phyloP scores from a whole-genome alignment of 1,140 invertebrate genomes.

The Brachionus angularis region DNA sequence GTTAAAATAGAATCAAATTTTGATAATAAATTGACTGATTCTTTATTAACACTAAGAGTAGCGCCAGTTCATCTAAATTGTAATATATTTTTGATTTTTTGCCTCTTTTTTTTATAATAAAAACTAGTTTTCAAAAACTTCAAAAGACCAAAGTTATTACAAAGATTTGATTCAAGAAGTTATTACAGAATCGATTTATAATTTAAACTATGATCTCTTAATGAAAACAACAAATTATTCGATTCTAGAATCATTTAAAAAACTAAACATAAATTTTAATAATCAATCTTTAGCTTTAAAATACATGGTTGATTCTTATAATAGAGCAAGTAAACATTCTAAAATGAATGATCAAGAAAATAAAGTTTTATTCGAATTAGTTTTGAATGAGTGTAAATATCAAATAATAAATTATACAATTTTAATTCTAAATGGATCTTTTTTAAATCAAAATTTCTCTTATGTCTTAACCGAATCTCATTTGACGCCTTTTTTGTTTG shows the following conservation, averaged over 20 bases:
- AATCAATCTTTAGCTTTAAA: constrained; percentile 37
- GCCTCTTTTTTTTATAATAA: no score
- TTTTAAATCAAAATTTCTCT: not conserved
- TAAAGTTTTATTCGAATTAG: not conserved
- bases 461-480: constrained; percentile 29
- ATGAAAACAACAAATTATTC: not conserved
- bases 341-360: constrained; percentile 8
- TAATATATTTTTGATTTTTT: no score
- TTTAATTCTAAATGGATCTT: not conserved
- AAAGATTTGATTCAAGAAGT: not conserved
- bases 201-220: not conserved
- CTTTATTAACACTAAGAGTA: not conserved
- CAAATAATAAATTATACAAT: not conserved
- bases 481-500: constrained; percentile 11
- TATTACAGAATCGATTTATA: not conserved
- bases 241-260: constrained; percentile 20
- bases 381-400: not conserved
- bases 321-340: not conserved
- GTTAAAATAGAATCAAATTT: constrained; percentile 3
- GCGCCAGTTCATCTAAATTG: constrained; percentile 19
- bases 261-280: not conserved
- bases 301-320: constrained; percentile 19
- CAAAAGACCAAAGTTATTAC: not conserved
- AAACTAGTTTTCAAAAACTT: not conserved
- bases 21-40: not conserved